These are phyloP conservation scores for Euthynnus affinis DNA, from an alignment of 2,797 vertebrate genomes.

Conservation along the genomic window DNA sequence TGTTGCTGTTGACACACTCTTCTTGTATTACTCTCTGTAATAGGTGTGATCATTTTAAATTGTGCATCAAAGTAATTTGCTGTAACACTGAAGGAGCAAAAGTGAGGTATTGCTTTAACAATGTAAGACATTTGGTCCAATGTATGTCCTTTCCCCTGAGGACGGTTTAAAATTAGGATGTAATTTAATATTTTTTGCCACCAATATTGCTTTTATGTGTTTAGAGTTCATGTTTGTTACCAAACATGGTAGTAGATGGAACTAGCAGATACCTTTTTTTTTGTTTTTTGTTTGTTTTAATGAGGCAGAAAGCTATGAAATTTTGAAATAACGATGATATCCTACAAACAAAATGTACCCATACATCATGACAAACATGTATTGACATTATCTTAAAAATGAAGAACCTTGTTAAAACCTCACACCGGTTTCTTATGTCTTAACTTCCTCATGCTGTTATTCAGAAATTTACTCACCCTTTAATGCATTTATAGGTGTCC, in stretches of 20 bases:
- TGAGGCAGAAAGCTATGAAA: neutral
- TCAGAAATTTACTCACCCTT: constrained; percentile 7
- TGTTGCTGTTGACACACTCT: constrained; percentile 67
- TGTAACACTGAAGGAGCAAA: constrained; percentile 49
- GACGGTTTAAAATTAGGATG: constrained; percentile 59
- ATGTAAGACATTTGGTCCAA: constrained; percentile 51
- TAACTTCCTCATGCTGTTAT: constrained; percentile 3
- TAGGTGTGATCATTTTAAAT: constrained; percentile 77
- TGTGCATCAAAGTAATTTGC: constrained; percentile 72
- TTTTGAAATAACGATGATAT: neutral
- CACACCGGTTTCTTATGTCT: constrained; percentile 2
- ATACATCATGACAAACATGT: neutral
- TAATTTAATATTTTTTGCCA: constrained; percentile 38
- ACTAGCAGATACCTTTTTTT: neutral
- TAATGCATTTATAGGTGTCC: neutral
- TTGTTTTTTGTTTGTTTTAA: neutral
- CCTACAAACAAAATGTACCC: neutral
- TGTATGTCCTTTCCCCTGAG: constrained; percentile 36
- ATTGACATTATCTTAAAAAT: neutral
- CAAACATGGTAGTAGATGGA: constrained; percentile 1
- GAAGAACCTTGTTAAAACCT: neutral
- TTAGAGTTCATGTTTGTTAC: constrained; percentile 35
- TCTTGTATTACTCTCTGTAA: constrained; percentile 69
- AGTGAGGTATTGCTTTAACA: constrained; percentile 35
- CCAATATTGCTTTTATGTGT: constrained; percentile 18